phyloP scores from a whole-genome alignment of 2,888 invertebrate species.

The Ischnus inquisitorius region DNA sequence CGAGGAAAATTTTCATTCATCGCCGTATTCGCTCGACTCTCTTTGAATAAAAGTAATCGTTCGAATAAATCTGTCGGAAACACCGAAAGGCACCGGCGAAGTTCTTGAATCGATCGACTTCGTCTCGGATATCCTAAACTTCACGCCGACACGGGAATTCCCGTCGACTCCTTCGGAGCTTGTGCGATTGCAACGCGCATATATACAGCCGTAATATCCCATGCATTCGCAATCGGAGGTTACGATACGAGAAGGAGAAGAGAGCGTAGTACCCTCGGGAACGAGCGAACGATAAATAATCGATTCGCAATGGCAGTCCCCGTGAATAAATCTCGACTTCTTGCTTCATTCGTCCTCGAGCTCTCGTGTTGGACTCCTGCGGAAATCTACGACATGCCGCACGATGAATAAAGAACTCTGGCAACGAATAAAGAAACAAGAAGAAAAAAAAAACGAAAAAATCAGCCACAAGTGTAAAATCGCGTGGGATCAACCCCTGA shows the following conservation, averaged over 20 bases:
- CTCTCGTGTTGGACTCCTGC: conserved; percentile 22
- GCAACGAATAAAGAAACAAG: not conserved
- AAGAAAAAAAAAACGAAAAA: conserved; percentile 6
- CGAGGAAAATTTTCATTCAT: not conserved
- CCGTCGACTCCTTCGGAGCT: not conserved
- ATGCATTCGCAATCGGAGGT: conserved; percentile 42
- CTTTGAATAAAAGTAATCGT: not conserved
- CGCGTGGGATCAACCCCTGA: conserved; percentile 12
- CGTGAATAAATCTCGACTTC: conserved; percentile 77
- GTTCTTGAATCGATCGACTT: conserved; percentile 29
- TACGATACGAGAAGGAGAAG: conserved; percentile 45
- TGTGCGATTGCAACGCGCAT: conserved; percentile 19
- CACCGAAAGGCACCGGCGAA: not conserved
- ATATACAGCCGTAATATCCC: conserved; percentile 45
- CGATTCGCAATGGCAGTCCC: conserved; percentile 79
- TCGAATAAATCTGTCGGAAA: not conserved
- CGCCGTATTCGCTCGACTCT: not conserved
- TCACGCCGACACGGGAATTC: conserved; percentile 7
- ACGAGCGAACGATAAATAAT: conserved; percentile 78
- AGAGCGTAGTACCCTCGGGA: conserved; percentile 64
- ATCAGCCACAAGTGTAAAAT: conserved; percentile 7
- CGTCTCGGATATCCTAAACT: conserved; percentile 21
- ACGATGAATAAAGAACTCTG: not conserved
- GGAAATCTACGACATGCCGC: conserved; percentile 36
- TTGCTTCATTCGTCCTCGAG: conserved; percentile 77